Conservation (phyloP, 2,888 invertebrate species). For the Drosophila eohydei region DNA sequence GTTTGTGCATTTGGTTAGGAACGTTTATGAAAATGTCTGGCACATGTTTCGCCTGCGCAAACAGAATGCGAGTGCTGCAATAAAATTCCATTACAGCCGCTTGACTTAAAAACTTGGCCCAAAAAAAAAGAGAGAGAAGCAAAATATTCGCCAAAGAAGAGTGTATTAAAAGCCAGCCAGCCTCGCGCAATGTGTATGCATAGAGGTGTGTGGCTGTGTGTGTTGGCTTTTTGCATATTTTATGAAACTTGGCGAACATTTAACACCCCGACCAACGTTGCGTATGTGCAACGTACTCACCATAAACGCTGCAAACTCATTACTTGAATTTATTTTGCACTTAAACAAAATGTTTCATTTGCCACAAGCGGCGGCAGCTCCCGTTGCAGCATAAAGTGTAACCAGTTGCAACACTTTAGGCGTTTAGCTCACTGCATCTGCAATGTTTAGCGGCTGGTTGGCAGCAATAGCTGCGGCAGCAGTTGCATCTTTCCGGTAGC, state of each 20-base stretch:
- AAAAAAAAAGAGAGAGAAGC: conserved; percentile 53
- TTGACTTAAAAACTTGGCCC: conserved; percentile 74
- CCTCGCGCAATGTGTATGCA: conserved; percentile 68
- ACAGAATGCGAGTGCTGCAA: conserved; percentile 74
- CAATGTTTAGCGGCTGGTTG: background rate
- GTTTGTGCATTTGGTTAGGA: conserved; percentile 24
- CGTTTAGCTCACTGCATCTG: background rate
- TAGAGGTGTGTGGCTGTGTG: conserved; percentile 39
- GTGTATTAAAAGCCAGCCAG: conserved; percentile 73
- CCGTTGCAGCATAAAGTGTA: conserved; percentile 21
- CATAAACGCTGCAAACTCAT: conserved; percentile 75
- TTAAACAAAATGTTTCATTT: conserved; percentile 81
- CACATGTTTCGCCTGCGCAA: conserved; percentile 75
- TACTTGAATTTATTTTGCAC: conserved; percentile 80
- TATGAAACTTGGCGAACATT: conserved; percentile 77
- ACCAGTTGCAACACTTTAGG: conserved; percentile 20
- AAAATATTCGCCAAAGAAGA: conserved; percentile 35
- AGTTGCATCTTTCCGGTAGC: background rate
- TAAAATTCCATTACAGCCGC: conserved; percentile 78
- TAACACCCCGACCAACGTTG: conserved; percentile 58
- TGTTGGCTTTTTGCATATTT: conserved; percentile 72
- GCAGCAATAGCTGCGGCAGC: conserved; percentile 19
- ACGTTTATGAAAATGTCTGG: conserved; percentile 77
- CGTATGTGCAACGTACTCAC: conserved; percentile 50
- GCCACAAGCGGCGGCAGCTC: conserved; percentile 38